Evolutionary conservation across 2,113 vertebrate genomes (phyloP), one percentile per base, ranked within the genome.

Genomic region (Leucopternis melanops): DNA sequence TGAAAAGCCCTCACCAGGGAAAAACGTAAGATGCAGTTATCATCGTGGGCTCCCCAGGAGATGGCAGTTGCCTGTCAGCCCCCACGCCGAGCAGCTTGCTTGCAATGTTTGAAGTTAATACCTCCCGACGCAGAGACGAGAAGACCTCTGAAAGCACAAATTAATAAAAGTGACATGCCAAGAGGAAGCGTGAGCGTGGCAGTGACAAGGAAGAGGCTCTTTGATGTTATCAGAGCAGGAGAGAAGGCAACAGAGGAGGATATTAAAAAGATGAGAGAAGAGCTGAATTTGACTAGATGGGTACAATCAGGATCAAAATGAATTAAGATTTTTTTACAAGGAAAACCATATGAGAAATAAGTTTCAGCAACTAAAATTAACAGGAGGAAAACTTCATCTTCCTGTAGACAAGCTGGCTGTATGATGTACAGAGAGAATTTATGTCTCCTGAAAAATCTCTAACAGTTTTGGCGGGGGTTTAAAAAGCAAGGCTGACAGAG

Each of bases 221-320:
- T 86, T 93, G 88, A 86, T 93, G 81, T 52, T 93, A 91, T 66
- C 85, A 61, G 85, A 57, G 61, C 50, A 52, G 66, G 26, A 57
- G 36, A 70, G 75, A 52, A 74, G 47, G 88, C 84, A 74, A 59
- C 71, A 79, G 91, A 61, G 52, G 52, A 83, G 85, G 88, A 86
- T 91, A 95, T 95, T 95, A 95, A 91, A 91, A 70, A 93, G 88
- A 93, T 71, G 52, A 86, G 95, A 95, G 75, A 36, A 36, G 66
- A 80, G 81, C 84, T 54, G 84, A 47, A 80, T 93, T 66, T 61
- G 72, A 82, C 67, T 89, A 38, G 85, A 83, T 83, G 67, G 58
- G 31, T 44, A 45, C 4, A 3, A 80, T 62, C 7, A 22, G 58
- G 71, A 89, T 96, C 88, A 92, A 80, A 94, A 80, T 5, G 57